Base-by-base conservation (phyloP, 2,797 vertebrate species). In the Perodicticus potto region DNA sequence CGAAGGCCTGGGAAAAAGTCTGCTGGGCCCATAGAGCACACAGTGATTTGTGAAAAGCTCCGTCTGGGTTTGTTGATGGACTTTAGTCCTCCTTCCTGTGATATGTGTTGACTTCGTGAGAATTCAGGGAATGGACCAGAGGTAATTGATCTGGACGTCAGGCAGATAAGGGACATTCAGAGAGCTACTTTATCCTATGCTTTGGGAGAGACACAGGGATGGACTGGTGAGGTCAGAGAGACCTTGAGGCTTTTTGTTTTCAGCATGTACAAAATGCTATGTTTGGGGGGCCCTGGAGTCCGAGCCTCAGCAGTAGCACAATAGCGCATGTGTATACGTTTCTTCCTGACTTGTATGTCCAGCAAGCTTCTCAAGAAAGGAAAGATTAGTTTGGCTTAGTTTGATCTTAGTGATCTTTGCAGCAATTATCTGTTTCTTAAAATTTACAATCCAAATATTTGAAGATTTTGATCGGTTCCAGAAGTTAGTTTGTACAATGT, bases 381-480 rank as follows among this genome's bases (percentile, higher is more conserved):
- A 85, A 90, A 89, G 22, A 16, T 90, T 63, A 63, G 25, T 72
- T 82, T 43, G 25, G 1, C 7, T 95, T 86, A 37, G 55, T 91
- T 88, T 86, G 73, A 93, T 78, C 32, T 88, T 55, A 74, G n/a
- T 43, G 40, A 86, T 82, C 17, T 25, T 74, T 82, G 63, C 4
- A 89, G 49, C 8, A 78, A 32, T 43, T 53, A 4, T 74, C 5
- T 57, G 32, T 76, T 73, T 19, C 23, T 94, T 96, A 73, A 55
- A 19, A 55, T 94, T 49, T 14, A 57, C 49, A 6, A 67, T 17
- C 11, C 10, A 81, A 65, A 25, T 84, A 69, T 81, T 95, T 93
- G 43, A 95, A 93, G 13, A 72, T 40, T 91, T 84, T 76, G 91
- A 57, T 74, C 1, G 63, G 27, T 84, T 86, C 22, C 49, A 74